Percentiles rank a stretch among this genome's conserved stretches.
Evolutionary conservation across 1,140 invertebrate species (phyloP).

Genomic region (Panagrolaimus sp.): DNA sequence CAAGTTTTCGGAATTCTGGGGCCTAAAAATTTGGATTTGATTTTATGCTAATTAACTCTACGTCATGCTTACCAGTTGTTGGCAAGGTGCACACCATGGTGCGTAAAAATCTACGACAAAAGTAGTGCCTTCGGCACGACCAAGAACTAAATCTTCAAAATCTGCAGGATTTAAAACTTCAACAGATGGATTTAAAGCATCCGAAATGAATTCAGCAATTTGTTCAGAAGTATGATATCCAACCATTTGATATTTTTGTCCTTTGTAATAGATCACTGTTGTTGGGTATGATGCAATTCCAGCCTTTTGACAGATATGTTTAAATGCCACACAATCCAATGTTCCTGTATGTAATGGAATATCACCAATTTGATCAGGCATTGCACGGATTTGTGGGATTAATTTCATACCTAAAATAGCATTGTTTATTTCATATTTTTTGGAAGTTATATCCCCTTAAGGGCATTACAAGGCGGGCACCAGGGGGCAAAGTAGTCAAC

Average conservation of each 20-base stretch:
- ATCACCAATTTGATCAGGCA: constrained; percentile 41
- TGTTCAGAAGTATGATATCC: constrained; percentile 66
- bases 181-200: constrained; percentile 65
- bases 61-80: constrained; percentile 67
- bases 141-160: constrained; percentile 65
- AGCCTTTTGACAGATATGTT: constrained; percentile 65
- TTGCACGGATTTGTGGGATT: constrained; percentile 47
- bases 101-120: constrained; percentile 71
- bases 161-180: constrained; percentile 63
- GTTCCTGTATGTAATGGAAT: constrained; percentile 66
- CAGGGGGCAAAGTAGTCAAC: constrained; percentile 71
- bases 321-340: constrained; percentile 69
- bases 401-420: constrained; percentile 26
- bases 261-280: constrained; percentile 68
- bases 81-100: constrained; percentile 70
- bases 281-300: constrained; percentile 69
- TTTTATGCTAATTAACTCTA: constrained; percentile 64
- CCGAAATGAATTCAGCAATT: constrained; percentile 69
- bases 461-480: constrained; percentile 72
- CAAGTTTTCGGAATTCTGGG: constrained; percentile 52
- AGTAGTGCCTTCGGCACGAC: constrained; percentile 63
- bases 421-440: constrained; percentile 58
- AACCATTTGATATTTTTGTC: constrained; percentile 63
- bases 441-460: no score
- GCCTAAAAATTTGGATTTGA: constrained; percentile 53